Conservation (phyloP, 1,140 invertebrate genomes). For the Drosophila grimshawi region DNA sequence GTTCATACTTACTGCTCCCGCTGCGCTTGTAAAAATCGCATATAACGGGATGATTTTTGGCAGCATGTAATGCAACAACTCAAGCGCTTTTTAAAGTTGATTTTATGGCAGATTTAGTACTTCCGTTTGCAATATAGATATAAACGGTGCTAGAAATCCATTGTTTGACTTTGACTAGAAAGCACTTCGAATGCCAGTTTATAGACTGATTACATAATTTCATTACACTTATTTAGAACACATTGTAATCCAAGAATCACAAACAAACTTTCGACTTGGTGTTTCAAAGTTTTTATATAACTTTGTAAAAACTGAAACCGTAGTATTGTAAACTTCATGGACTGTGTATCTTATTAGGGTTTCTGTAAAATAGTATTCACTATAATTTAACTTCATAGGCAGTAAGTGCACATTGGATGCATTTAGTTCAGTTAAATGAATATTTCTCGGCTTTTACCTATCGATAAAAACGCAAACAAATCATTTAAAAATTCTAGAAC, state of each 20-base stretch:
- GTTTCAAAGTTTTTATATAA: too few relatives aligned
- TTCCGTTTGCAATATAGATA: background rate
- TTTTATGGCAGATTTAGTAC: conserved; percentile 9
- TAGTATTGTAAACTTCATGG: too few relatives aligned
- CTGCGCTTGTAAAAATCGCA: conserved; percentile 73
- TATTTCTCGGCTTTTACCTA: too few relatives aligned
- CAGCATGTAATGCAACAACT: conserved; percentile 20
- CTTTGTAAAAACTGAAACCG: too few relatives aligned
- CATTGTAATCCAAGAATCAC: background rate
- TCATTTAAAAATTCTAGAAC: too few relatives aligned
- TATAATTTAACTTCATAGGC: too few relatives aligned
- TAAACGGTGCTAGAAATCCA: background rate
- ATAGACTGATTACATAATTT: background rate
- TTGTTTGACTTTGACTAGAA: background rate
- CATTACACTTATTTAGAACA: background rate
- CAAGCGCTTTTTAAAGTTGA: conserved; percentile 1
- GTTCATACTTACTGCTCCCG: conserved; percentile 52
- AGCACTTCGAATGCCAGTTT: background rate
- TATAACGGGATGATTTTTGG: conserved; percentile 57
- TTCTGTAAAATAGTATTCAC: too few relatives aligned
- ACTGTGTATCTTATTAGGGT: too few relatives aligned
- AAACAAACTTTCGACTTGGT: too few relatives aligned
- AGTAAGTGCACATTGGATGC: too few relatives aligned
- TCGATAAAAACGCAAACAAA: too few relatives aligned
- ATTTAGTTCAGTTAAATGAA: too few relatives aligned